Percentiles rank a stretch among this genome's conserved stretches.
Conservation (phyloP, 1,140 invertebrate species). For the Drosophila yakuba region DNA sequence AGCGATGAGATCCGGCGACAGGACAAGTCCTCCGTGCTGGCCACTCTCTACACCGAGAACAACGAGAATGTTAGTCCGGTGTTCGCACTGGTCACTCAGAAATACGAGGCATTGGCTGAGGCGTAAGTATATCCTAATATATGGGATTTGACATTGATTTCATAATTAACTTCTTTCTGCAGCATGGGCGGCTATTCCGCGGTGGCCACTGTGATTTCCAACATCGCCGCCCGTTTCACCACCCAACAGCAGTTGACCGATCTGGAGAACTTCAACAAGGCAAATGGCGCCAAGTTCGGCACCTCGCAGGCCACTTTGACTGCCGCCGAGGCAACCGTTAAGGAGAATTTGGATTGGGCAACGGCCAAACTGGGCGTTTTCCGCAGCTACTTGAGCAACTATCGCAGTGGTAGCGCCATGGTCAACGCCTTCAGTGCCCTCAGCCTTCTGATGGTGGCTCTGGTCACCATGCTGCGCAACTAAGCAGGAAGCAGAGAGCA, state of each 20-base stretch:
- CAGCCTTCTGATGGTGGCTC: conserved; percentile 62
- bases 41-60: conserved; percentile 83
- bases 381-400: conserved; percentile 51
- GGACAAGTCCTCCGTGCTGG: conserved; percentile 82
- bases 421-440: conserved; percentile 58
- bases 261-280: conserved; percentile 59
- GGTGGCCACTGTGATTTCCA: conserved; percentile 84
- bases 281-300: conserved; percentile 56
- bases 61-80: conserved; percentile 84
- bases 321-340: conserved; percentile 50
- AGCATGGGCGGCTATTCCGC: conserved; percentile 83
- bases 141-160: background rate
- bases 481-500: conserved; percentile 12
- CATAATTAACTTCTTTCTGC: conserved; percentile 20
- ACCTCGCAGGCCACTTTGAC: conserved; percentile 49
- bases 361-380: conserved; percentile 46
- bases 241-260: conserved; percentile 81
- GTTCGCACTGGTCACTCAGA: conserved; percentile 85
- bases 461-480: conserved; percentile 56
- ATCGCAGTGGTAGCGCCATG: conserved; percentile 55
- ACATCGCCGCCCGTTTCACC: conserved; percentile 85
- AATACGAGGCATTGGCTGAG: conserved; percentile 73
- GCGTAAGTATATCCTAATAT: conserved; percentile 84
- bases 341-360: conserved; percentile 65
- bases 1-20: conserved; percentile 84